phyloP scores from a whole-genome alignment of 1,140 invertebrate species.

The Euborellia annulipes region DNA sequence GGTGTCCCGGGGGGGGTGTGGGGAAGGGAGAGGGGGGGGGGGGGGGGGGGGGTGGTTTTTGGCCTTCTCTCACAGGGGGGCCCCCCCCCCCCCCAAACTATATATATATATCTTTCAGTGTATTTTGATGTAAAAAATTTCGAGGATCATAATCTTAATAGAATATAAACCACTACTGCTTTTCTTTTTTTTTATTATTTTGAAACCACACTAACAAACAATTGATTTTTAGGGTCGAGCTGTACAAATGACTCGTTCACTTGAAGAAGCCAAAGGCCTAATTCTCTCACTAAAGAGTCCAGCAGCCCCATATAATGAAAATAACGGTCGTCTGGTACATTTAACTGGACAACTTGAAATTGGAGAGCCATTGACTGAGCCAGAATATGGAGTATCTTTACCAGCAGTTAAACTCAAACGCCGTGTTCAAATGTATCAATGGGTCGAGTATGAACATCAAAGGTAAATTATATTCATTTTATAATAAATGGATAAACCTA shows the following conservation, averaged over 20 bases:
- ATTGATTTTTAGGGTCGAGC: constrained; percentile 42
- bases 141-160: background rate
- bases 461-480: constrained; percentile 32
- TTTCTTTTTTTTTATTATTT: constrained; percentile 3
- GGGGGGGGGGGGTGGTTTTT: no score
- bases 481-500: constrained; percentile 8
- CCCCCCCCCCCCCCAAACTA: no score
- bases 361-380: constrained; percentile 64
- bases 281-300: constrained; percentile 37
- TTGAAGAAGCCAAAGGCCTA: constrained; percentile 50
- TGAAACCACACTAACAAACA: background rate
- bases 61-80: no score
- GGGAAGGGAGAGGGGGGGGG: no score
- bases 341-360: constrained; percentile 52
- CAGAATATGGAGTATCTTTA: constrained; percentile 60
- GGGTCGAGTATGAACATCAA: constrained; percentile 56
- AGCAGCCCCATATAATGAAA: constrained; percentile 35
- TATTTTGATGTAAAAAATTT: constrained; percentile 6
- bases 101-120: constrained; percentile 2
- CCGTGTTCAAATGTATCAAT: constrained; percentile 80
- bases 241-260: constrained; percentile 47
- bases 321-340: constrained; percentile 61
- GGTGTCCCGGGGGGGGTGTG: no score
- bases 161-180: background rate
- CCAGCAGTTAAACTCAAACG: constrained; percentile 54